Percentiles rank a stretch among this genome's conserved stretches.
phyloP scores from a whole-genome alignment of 2,113 vertebrate species.

The Puntigrus tetrazona region DNA sequence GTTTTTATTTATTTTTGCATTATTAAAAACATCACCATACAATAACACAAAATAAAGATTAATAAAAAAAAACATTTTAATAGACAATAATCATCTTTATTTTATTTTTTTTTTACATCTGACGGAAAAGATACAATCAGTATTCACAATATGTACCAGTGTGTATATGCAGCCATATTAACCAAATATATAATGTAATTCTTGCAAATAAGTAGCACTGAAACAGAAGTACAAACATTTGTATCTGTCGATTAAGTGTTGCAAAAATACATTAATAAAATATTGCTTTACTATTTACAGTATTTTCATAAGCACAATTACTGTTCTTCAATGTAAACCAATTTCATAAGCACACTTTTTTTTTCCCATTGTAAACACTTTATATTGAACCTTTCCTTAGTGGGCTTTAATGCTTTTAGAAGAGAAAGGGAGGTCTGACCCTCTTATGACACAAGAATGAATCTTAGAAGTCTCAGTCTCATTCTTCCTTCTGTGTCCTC shows the following conservation, averaged over 20 bases:
- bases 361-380: not conserved
- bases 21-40: not conserved
- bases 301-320: too few species aligned
- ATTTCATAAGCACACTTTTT: not conserved
- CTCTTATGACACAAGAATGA: not conserved
- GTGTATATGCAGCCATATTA: not conserved
- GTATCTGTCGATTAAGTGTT: not conserved
- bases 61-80: not conserved
- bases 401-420: not conserved
- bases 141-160: not conserved
- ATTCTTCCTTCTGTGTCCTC: constrained; percentile 67
- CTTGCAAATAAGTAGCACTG: not conserved
- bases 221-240: not conserved
- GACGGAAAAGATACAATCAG: not conserved
- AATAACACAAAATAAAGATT: not conserved
- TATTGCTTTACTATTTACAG: not conserved
- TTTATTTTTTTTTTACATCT: not conserved
- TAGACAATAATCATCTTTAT: not conserved
- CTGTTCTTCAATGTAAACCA: not conserved
- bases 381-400: not conserved
- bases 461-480: constrained; percentile 30
- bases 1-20: not conserved
- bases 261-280: not conserved
- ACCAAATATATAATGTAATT: not conserved
- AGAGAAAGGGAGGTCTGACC: not conserved